Base-by-base conservation (phyloP, 2,888 invertebrate species). In the Callinectes sapidus region DNA sequence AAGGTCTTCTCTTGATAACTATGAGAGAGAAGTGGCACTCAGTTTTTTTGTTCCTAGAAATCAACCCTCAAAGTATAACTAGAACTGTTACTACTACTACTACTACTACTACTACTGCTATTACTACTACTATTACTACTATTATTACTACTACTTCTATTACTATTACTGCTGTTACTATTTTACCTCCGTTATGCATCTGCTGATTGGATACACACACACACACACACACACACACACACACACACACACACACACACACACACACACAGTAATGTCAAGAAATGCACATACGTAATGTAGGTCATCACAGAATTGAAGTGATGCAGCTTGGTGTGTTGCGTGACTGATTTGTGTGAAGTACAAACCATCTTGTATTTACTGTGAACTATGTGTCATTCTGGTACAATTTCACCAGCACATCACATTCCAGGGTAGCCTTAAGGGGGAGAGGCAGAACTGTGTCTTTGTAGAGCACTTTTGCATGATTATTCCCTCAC, bases 21-120 rank as follows among this genome's bases (percentile, higher is more conserved):
- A n/a, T 32, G 81, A 35, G 35, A 81, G 81, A 81, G 81, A 35
- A 85, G 91, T 87, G 91, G 86, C 91, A 90, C 90, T 55, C 39
- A 23, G 42, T 54, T 35, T 28, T 28, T 89, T 90, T 90, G 28
- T 77, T 54, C 14, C 35, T 81, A 81, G 81, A 32, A 81, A n/a
- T 35, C 35, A 81, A 81, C 87, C 87, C 87, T 32, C 42, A 61
- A 32, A 91, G 55, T 91, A 66, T 35, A 66, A 42, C 66, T 87
- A 66, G 32, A n/a, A 54, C 81, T 35, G 32, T 14, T 81, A 81
- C 81, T 81, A 81, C 35, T 81, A 16, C 14, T 81, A 81, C 77
- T 81, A 81, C 81, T 81, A 35, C 81, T 81, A 14, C 16, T 81
- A 81, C 35, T 81, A 35, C 81, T 35, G 35, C 81, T 35, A 81